Evolutionary conservation across 92 coral and sea anemone species (phyloP).

Genomic region (Diadumene lineata): DNA sequence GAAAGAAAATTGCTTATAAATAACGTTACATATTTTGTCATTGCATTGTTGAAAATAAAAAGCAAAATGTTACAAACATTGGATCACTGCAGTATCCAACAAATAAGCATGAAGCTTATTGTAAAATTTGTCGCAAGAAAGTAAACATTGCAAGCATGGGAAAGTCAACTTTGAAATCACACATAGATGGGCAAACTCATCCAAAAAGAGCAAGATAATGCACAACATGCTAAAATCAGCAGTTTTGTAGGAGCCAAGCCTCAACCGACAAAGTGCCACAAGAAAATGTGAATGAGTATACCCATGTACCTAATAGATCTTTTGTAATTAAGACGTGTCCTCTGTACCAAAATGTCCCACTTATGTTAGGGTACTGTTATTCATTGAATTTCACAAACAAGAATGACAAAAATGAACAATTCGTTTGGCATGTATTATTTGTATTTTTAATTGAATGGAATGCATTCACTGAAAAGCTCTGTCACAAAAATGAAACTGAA

Average conservation of each 20-base stretch:
- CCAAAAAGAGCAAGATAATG: slow-evolving; percentile 17
- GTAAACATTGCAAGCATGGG: slow-evolving; percentile 63
- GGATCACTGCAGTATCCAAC: slow-evolving; percentile 42
- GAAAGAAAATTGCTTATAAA: background rate
- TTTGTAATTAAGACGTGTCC: no score
- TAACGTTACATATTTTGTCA: background rate
- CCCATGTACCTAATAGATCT: background rate
- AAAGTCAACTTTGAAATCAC: slow-evolving; percentile 51
- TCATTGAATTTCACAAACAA: no score
- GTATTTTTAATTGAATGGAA: no score
- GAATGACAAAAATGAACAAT: no score
- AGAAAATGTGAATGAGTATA: background rate
- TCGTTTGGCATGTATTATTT: no score
- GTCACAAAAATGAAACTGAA: no score
- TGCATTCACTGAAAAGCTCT: no score
- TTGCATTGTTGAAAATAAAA: background rate
- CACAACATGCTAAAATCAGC: slow-evolving; percentile 27
- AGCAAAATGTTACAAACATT: slow-evolving; percentile 31
- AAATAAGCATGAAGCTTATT: slow-evolving; percentile 45
- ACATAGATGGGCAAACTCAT: slow-evolving; percentile 25
- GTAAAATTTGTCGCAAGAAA: slow-evolving; percentile 42
- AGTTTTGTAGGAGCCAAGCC: slow-evolving; percentile 5
- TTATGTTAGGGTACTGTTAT: no score
- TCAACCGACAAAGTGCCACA: slow-evolving; percentile 20
- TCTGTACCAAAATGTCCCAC: no score